These are phyloP conservation scores for Sinelater perroti DNA, from an alignment of 2,888 invertebrate species.

Conservation along the genomic window DNA sequence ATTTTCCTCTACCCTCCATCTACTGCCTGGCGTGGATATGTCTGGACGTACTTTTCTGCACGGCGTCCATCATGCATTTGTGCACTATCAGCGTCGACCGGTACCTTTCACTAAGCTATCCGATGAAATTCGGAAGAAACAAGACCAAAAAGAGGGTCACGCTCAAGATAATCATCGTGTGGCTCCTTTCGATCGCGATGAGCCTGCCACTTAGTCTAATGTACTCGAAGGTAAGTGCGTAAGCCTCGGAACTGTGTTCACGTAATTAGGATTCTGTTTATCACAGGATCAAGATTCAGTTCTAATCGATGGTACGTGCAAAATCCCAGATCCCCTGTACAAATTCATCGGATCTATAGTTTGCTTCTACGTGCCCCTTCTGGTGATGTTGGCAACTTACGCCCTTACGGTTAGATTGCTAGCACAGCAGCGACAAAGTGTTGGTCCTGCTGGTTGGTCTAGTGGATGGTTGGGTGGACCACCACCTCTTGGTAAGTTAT, in stretches of 20 bases:
- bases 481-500: constrained; percentile 29
- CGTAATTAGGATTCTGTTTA: no score
- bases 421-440: constrained; percentile 82
- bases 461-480: constrained; percentile 70
- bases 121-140: constrained; percentile 91
- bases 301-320: constrained; percentile 83
- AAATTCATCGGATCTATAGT: constrained; percentile 93
- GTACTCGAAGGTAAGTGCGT: constrained; percentile 82
- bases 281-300: constrained; percentile 84
- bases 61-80: constrained; percentile 96
- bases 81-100: constrained; percentile 97
- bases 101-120: constrained; percentile 89
- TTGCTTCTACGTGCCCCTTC: constrained; percentile 94
- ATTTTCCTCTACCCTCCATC: constrained; percentile 81
- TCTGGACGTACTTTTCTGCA: constrained; percentile 94
- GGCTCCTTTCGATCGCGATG: constrained; percentile 92
- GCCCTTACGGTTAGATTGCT: constrained; percentile 88
- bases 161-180: constrained; percentile 91
- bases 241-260: no score
- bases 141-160: constrained; percentile 86
- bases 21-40: constrained; percentile 95
- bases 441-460: constrained; percentile 72
- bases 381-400: constrained; percentile 96
- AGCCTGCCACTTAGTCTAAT: constrained; percentile 88
- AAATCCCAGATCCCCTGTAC: constrained; percentile 88